Percentiles rank a stretch among this genome's conserved stretches.
Conservation (phyloP, 1,140 invertebrate genomes). For the Triops longicaudatus region DNA sequence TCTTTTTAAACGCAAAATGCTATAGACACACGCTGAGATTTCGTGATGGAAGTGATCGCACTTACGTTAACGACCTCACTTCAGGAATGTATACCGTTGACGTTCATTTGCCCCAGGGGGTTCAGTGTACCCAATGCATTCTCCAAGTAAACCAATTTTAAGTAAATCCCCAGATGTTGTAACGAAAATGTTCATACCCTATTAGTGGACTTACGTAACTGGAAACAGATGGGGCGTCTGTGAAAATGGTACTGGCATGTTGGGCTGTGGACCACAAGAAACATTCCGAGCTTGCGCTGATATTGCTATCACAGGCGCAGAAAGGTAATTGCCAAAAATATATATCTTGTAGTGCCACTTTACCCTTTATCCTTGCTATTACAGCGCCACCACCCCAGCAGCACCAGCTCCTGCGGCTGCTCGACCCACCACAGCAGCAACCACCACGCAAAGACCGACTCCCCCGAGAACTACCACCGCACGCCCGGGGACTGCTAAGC, state of each 20-base stretch:
- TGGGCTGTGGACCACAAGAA: constrained; percentile 42
- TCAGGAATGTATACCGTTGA: constrained; percentile 21
- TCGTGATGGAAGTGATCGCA: background rate
- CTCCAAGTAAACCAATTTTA: constrained; percentile 29
- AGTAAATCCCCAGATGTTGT: background rate
- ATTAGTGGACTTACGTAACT: constrained; percentile 32
- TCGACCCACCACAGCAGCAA: background rate
- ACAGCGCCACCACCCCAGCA: background rate
- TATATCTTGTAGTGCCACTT: too few species aligned
- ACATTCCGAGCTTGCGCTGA: constrained; percentile 38
- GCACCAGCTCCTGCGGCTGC: background rate
- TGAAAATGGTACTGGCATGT: constrained; percentile 33
- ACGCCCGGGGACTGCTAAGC: background rate
- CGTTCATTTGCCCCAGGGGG: constrained; percentile 31
- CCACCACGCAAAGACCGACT: background rate
- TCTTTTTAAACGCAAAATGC: background rate
- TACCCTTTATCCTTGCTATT: too few species aligned
- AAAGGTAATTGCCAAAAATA: background rate
- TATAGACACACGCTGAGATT: background rate
- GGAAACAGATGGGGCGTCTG: constrained; percentile 40
- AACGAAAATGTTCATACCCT: background rate
- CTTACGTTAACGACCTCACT: constrained; percentile 21
- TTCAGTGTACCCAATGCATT: constrained; percentile 34
- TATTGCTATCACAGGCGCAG: constrained; percentile 30
- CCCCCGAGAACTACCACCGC: background rate